A percentile compares a stretch with the other conserved stretches of the same genome.
Evolutionary conservation across 2,797 vertebrate genomes (phyloP).

Genomic region (Acipenser transmontanus): DNA sequence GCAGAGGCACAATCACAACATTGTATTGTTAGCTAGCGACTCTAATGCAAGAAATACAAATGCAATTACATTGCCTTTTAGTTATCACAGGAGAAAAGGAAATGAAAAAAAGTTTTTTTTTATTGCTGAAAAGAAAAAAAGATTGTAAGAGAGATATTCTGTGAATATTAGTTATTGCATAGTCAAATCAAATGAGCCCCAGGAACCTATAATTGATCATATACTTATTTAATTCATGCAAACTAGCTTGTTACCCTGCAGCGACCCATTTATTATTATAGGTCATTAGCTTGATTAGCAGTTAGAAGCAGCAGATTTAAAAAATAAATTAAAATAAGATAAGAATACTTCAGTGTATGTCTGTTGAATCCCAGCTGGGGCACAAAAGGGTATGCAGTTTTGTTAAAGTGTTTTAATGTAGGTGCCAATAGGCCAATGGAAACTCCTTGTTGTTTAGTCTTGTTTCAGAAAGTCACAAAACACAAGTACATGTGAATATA

Average conservation of each 20-base stretch:
- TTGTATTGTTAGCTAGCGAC: too few species aligned
- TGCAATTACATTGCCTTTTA: too few species aligned
- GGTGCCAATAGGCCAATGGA: not conserved
- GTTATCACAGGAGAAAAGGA: not conserved
- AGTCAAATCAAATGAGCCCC: conserved; percentile 16
- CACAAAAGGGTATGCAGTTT: not conserved
- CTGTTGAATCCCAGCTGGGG: not conserved
- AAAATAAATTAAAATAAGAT: conserved; percentile 31
- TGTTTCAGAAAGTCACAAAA: conserved; percentile 20
- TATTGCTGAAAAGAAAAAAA: too few species aligned
- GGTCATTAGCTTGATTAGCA: conserved; percentile 57
- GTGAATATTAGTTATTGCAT: too few species aligned
- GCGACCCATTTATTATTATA: conserved; percentile 50
- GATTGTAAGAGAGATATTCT: too few species aligned
- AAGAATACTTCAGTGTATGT: conserved; percentile 21
- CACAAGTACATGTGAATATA: conserved; percentile 15
- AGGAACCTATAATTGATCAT: conserved; percentile 55
- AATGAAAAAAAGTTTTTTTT: not conserved
- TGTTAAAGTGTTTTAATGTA: not conserved
- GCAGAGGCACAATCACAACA: too few species aligned
- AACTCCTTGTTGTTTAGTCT: conserved; percentile 21
- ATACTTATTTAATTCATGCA: conserved; percentile 58
- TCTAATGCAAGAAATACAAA: too few species aligned
- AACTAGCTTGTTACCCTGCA: conserved; percentile 40
- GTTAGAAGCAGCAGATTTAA: conserved; percentile 33